phyloP scores from a whole-genome alignment of 2,888 invertebrate species.

The Tillus elongatus region DNA sequence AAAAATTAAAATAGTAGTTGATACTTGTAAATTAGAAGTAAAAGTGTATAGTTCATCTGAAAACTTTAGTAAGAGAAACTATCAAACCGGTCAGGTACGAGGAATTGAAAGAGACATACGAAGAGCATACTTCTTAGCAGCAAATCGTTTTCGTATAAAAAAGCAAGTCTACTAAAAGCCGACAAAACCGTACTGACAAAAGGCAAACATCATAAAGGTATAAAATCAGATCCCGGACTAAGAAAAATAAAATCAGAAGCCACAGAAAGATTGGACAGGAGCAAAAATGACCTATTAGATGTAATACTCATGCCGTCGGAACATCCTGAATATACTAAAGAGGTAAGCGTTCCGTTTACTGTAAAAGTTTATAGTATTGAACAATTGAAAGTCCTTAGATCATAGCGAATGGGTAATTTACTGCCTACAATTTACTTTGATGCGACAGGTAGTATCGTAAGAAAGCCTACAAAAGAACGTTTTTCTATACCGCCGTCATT shows the following conservation, averaged over 20 bases:
- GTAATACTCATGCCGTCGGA: constrained; percentile 1
- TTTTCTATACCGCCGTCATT: constrained; percentile 5
- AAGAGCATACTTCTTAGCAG: no score
- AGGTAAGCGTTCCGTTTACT: constrained; percentile 2
- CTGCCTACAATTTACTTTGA: not conserved
- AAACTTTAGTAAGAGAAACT: no score
- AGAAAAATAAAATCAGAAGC: constrained; percentile 6
- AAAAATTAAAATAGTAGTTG: no score
- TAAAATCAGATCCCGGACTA: not conserved
- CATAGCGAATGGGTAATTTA: not conserved
- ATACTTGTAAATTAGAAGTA: no score
- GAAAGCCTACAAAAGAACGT: not conserved
- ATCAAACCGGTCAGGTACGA: no score
- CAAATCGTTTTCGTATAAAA: no score
- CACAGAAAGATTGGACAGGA: not conserved
- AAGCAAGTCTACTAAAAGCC: no score
- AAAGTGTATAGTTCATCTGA: no score
- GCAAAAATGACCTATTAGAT: constrained; percentile 6
- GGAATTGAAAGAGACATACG: no score
- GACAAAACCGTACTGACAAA: no score
- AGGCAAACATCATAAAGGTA: not conserved
- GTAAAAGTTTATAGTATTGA: constrained; percentile 3
- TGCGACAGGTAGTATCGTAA: constrained; percentile 4
- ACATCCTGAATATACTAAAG: constrained; percentile 1
- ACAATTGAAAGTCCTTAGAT: not conserved